Base-by-base conservation (phyloP, 2,797 vertebrate species). In the Crenuchus spilurus region DNA sequence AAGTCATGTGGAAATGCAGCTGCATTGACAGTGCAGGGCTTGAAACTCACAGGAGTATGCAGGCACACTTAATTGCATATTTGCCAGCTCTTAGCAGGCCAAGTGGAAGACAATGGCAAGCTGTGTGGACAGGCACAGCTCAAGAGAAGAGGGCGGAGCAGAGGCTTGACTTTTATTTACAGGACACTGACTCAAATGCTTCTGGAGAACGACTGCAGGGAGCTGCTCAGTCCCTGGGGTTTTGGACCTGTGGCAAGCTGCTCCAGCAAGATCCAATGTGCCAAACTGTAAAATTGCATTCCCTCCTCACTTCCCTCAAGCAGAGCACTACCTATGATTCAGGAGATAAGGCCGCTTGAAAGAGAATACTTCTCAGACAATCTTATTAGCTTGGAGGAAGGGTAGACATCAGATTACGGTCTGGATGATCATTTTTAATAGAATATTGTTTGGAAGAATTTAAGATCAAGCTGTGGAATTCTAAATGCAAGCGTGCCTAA, bases 1-100 rank as follows among this genome's bases (percentile, higher is more conserved):
- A 81, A 81, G 74, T 73, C 80, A 79, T 82, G 80, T 85, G 84
- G 80, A 85, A 85, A 81, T 80, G 57, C 68, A 70, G 75, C 71
- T 71, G 61, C 77, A 73, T 61, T 80, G 76, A 77, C 78, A 70
- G 74, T 42, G 39, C 10, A 57, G 61, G 46, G 78, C 54, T 39
- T 78, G 76, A 78, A 76, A 84, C 76, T 70, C 77, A 75, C 66
- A 73, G 71, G 69, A 77, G 80, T 77, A 65, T 79, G 80, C 74
- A 74, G 74, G 62, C 33, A 30, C 57, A 75, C 64, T 82, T 82
- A 82, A 82, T 81, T 84, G 80, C 75, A 72, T 82, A 82, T 79
- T 78, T 83, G 71, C 70, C 72, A 68, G 74, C 67, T 75, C 65
- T 83, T 67, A 63, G 72, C 72, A 80, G 79, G 66, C 77, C 79